A percentile compares a stretch with the other conserved stretches of the same genome.
These are phyloP conservation scores for Sebastes schlegelii DNA, from an alignment of 2,113 vertebrate species.

Conservation along the genomic window DNA sequence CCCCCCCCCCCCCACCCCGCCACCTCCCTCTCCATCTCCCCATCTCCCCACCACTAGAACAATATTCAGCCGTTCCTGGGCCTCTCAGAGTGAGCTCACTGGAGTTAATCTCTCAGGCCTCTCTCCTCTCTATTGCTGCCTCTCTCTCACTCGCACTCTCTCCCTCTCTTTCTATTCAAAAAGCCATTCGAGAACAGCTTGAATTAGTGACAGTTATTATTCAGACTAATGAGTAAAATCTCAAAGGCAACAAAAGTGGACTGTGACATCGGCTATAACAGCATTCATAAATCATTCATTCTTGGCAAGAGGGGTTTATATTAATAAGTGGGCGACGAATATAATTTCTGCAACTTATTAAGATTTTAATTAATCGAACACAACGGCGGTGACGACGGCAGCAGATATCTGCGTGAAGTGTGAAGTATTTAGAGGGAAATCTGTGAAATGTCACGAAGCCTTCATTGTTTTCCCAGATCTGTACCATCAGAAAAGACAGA, in stretches of 20 bases:
- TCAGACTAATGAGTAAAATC: constrained; percentile 86
- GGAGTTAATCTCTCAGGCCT: constrained; percentile 85
- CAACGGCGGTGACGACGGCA: background rate
- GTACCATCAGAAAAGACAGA: constrained; percentile 78
- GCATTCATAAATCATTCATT: constrained; percentile 79
- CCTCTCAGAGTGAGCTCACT: constrained; percentile 85
- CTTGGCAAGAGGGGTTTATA: constrained; percentile 51
- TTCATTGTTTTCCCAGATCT: constrained; percentile 71
- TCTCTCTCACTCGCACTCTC: constrained; percentile 73
- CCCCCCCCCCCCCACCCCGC: background rate
- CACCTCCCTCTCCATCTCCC: constrained; percentile 21
- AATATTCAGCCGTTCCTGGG: constrained; percentile 86
- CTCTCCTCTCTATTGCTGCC: constrained; percentile 75
- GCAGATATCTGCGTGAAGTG: constrained; percentile 23
- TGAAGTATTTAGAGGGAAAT: constrained; percentile 48
- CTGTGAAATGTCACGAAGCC: constrained; percentile 68
- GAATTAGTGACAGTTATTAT: constrained; percentile 87
- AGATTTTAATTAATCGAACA: constrained; percentile 23
- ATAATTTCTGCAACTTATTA: constrained; percentile 38
- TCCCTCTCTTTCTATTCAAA: constrained; percentile 82
- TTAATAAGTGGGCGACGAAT: constrained; percentile 58
- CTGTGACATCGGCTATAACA: constrained; percentile 73
- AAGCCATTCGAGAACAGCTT: constrained; percentile 84
- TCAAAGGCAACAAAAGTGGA: constrained; percentile 82
- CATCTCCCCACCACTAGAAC: constrained; percentile 80